phyloP scores from a whole-genome alignment of 2,888 invertebrate genomes.

The Zeuzera pyrina region DNA sequence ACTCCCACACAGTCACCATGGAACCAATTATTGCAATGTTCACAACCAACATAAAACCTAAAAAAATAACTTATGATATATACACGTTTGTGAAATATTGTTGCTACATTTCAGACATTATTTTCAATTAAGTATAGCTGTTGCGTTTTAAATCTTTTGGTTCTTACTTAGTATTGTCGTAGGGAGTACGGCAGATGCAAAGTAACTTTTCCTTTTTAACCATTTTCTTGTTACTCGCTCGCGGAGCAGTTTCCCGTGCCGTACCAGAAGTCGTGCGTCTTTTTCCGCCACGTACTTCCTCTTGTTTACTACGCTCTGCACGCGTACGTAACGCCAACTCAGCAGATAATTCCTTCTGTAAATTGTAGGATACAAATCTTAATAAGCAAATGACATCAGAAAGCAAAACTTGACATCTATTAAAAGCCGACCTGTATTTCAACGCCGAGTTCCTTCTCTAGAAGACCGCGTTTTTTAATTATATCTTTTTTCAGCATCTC shows the following conservation, averaged over 20 bases:
- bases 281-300: slow-evolving; percentile 75
- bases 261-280: slow-evolving; percentile 43
- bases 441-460: slow-evolving; percentile 91
- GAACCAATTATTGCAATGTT: slow-evolving; percentile 98
- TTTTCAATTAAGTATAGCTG: too few relatives aligned
- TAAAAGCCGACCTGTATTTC: slow-evolving; percentile 81
- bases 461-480: slow-evolving; percentile 87
- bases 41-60: slow-evolving; percentile 98
- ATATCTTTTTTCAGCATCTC: slow-evolving; percentile 95
- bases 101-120: too few relatives aligned
- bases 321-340: slow-evolving; percentile 81
- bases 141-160: too few relatives aligned
- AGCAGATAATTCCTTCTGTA: slow-evolving; percentile 81
- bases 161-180: slow-evolving; percentile 92
- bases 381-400: neutral
- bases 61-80: too few relatives aligned
- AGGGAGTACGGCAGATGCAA: slow-evolving; percentile 94
- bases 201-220: slow-evolving; percentile 86
- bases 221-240: slow-evolving; percentile 30
- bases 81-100: too few relatives aligned
- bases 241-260: slow-evolving; percentile 36
- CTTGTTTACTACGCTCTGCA: slow-evolving; percentile 80
- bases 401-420: neutral
- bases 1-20: slow-evolving; percentile 97
- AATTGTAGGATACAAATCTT: slow-evolving; percentile 2